phyloP scores from a whole-genome alignment of 1,140 invertebrate genomes.

The Calliphora vicina region DNA sequence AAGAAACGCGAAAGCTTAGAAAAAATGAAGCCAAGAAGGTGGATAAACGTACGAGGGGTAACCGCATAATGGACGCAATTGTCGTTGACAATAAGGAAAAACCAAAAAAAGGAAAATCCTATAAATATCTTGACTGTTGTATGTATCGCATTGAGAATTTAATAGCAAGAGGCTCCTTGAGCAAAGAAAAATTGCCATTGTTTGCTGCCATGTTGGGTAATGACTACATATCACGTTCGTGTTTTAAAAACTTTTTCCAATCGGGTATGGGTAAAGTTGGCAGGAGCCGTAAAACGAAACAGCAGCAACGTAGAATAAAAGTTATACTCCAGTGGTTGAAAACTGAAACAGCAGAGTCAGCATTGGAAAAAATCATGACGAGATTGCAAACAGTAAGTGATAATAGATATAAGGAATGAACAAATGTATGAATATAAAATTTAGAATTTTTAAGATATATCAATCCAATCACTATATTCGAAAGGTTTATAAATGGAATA shows the following conservation, averaged over 20 bases:
- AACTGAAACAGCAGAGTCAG: slow-evolving; percentile 73
- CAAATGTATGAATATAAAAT: too few relatives aligned
- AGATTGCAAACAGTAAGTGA: slow-evolving; percentile 65
- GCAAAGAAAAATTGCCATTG: slow-evolving; percentile 74
- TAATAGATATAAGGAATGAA: background rate
- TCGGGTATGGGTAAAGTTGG: slow-evolving; percentile 70
- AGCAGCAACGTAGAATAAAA: slow-evolving; percentile 72
- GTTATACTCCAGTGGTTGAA: slow-evolving; percentile 77
- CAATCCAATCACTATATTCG: too few relatives aligned
- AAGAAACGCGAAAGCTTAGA: slow-evolving; percentile 38
- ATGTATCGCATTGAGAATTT: slow-evolving; percentile 77
- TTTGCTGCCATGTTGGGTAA: slow-evolving; percentile 85
- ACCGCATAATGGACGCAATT: slow-evolving; percentile 48
- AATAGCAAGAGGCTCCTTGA: slow-evolving; percentile 71
- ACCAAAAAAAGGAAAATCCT: slow-evolving; percentile 41
- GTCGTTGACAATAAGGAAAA: slow-evolving; percentile 32
- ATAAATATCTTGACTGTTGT: slow-evolving; percentile 70
- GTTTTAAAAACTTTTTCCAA: slow-evolving; percentile 76
- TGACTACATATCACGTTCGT: slow-evolving; percentile 78
- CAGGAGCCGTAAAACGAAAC: slow-evolving; percentile 66
- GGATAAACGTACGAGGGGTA: slow-evolving; percentile 54
- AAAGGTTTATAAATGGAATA: too few relatives aligned
- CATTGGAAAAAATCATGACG: slow-evolving; percentile 72
- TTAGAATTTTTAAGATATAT: too few relatives aligned
- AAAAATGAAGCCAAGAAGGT: slow-evolving; percentile 53